Evolutionary conservation across 2,888 invertebrate species (phyloP).

Genomic region (Oligia latruncula): DNA sequence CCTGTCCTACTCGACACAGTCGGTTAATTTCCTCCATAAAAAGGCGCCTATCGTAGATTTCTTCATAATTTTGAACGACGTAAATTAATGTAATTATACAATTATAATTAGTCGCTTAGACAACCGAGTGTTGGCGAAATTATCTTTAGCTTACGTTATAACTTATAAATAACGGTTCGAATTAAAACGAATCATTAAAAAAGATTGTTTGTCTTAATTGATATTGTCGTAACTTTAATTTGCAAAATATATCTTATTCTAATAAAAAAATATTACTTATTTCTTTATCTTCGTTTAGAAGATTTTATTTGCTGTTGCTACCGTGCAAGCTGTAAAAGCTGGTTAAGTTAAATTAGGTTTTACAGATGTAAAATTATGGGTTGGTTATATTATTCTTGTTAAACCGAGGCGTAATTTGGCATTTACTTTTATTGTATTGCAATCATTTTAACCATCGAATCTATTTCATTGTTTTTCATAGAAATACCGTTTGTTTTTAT

Average conservation of each 20-base stretch:
- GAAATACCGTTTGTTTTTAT: not conserved
- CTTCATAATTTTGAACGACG: slow-evolving; percentile 71
- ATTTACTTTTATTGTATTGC: not conserved
- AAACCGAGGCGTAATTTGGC: not conserved
- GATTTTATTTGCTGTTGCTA: not conserved
- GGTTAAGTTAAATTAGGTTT: slow-evolving; percentile 1
- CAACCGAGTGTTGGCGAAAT: slow-evolving; percentile 60
- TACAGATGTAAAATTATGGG: not conserved
- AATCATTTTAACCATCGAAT: not conserved
- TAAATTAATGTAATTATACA: slow-evolving; percentile 77
- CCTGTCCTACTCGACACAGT: slow-evolving; percentile 63
- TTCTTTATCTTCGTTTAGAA: not conserved
- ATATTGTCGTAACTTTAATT: slow-evolving; percentile 10
- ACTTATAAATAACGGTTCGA: slow-evolving; percentile 22
- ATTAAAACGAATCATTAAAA: slow-evolving; percentile 6
- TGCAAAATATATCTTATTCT: not conserved
- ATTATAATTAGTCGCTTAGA: slow-evolving; percentile 77
- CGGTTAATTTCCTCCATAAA: slow-evolving; percentile 70
- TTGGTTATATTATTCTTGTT: not conserved
- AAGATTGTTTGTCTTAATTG: not conserved
- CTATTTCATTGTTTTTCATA: not conserved
- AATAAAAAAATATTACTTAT: not conserved
- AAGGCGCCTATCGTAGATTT: slow-evolving; percentile 65
- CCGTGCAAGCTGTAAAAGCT: not conserved
- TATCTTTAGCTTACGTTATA: slow-evolving; percentile 48